Evolutionary conservation across 2,113 vertebrate species (phyloP), one percentile per base, ranked within the genome.

Genomic region (Dipodomys merriami): DNA sequence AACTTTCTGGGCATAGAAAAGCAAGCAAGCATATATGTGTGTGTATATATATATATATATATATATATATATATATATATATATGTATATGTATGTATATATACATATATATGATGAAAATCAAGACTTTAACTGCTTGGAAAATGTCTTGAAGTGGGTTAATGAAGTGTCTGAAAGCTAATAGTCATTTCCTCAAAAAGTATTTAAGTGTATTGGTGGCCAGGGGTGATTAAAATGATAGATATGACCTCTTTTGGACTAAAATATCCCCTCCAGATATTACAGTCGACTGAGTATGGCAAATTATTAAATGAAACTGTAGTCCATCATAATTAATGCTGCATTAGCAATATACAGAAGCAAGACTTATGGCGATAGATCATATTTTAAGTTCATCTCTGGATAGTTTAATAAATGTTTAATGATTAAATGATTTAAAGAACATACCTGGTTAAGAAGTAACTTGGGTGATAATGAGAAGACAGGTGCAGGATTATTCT

Each of bases 161-260:
- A 76, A 93, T 53, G 4, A 78, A 86, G 7, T 62, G 10, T 74
- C 90, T 73, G 33, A 83, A 85, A 81, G 57, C 65, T 81, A 90
- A 74, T 20, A 18, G 60, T 85, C 69, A 94, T 87, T 95, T 93
- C 83, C 60, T 87, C 69, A 86, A 84, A 83, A 84, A 89, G 81
- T 13, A 53, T 85, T 53, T 88, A 60, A 94, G 77, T 86, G 65
- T 33, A 44, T 89, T 29, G 77, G 53, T 68, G 72, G 85, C 68
- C 19, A 22, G 6, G 29, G 12, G 80, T 78, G 78, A 91, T 78
- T 78, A 25, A 20, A 90, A 19, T 67, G 64, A 89, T 25, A 91
- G 39, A 25, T 57, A 57, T 81, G 67, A 81, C 72, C 53, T 95
- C 62, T 29, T 29, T 27, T 29, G 30, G 60, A 72, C 46, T 46